These are phyloP conservation scores for Sesia bembeciformis DNA, from an alignment of 2,888 invertebrate genomes.

Conservation along the genomic window DNA sequence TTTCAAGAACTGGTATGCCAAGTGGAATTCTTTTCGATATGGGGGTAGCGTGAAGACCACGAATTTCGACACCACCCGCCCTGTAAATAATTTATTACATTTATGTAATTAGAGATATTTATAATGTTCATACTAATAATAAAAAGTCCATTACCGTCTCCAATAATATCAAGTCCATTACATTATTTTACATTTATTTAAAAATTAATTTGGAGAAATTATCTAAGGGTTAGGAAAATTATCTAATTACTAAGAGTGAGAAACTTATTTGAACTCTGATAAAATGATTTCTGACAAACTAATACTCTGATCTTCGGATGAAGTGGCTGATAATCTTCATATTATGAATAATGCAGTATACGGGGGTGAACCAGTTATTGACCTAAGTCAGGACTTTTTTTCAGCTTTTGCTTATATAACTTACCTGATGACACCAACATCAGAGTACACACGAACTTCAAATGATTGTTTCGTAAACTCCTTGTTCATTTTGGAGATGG, in stretches of 20 bases:
- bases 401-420: not conserved
- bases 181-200: too few species aligned
- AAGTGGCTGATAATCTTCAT: too few species aligned
- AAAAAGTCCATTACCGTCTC: not conserved
- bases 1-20: conserved; percentile 85
- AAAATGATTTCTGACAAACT: too few species aligned
- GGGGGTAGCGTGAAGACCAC: conserved; percentile 83
- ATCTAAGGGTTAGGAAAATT: too few species aligned
- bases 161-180: too few species aligned
- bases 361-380: too few species aligned
- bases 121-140: not conserved
- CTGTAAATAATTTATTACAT: conserved; percentile 29
- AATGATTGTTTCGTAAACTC: conserved; percentile 56
- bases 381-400: too few species aligned
- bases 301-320: too few species aligned
- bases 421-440: conserved; percentile 66
- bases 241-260: too few species aligned
- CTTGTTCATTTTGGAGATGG: conserved; percentile 61
- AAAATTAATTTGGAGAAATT: too few species aligned
- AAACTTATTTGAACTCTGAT: too few species aligned
- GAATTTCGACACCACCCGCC: conserved; percentile 84
- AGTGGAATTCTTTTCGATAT: conserved; percentile 80
- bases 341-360: not conserved
- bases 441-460: conserved; percentile 60
- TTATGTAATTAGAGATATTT: not conserved